Conservation (phyloP, 1,140 invertebrate species). For the Bombus fervidus region DNA sequence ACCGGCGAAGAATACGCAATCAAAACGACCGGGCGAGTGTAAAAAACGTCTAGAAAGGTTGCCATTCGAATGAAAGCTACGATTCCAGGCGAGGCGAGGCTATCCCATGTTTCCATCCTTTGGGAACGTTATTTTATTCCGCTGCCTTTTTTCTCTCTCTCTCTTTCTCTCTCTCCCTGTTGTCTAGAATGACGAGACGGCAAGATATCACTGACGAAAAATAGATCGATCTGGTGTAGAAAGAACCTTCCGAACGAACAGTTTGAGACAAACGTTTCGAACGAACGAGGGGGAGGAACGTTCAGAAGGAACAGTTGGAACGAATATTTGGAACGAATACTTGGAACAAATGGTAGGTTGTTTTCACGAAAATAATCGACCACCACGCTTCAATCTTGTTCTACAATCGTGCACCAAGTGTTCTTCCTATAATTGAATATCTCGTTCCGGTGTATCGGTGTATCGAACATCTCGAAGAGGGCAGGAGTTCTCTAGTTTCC, state of each 20-base stretch:
- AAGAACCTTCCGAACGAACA: too few species aligned
- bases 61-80: neutral
- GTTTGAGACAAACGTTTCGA: too few species aligned
- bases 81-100: neutral
- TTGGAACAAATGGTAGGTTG: too few species aligned
- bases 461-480: neutral
- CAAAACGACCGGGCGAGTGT: neutral
- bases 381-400: neutral
- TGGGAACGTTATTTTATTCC: neutral
- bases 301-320: neutral
- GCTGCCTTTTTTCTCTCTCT: neutral
- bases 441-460: neutral
- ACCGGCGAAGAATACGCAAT: neutral
- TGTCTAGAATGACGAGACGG: too few species aligned
- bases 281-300: neutral
- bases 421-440: slow-evolving; percentile 5
- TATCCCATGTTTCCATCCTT: neutral
- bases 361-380: neutral
- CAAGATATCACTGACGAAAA: neutral
- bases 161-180: fast-evolving
- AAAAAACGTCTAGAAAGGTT: neutral
- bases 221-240: neutral
- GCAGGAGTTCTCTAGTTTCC: neutral
- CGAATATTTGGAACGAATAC: too few species aligned
- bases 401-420: neutral